phyloP scores from a whole-genome alignment of 1,140 invertebrate species.

The Leptopilina clavipes region DNA sequence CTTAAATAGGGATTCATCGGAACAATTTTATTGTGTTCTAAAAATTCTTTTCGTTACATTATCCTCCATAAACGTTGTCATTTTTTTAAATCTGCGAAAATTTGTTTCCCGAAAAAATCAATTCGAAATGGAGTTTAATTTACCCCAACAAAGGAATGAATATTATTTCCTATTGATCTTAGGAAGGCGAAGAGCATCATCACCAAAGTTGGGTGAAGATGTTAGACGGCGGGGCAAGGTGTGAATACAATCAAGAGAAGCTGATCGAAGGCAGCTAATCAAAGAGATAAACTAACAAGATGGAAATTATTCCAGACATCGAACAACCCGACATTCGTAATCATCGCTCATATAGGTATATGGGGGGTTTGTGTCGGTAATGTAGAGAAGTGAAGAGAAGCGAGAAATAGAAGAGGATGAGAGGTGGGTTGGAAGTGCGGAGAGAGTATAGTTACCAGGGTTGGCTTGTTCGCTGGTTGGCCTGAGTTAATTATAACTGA shows the following conservation, averaged over 20 bases:
- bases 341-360: conserved; percentile 20
- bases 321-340: conserved; percentile 32
- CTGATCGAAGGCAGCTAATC: conserved; percentile 32
- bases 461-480: conserved; percentile 73
- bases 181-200: not conserved
- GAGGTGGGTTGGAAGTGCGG: conserved; percentile 43
- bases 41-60: too few species aligned
- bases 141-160: too few species aligned
- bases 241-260: conserved; percentile 24
- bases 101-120: too few species aligned
- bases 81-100: too few species aligned
- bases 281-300: conserved; percentile 26
- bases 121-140: too few species aligned
- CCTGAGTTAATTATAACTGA: conserved; percentile 76
- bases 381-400: conserved; percentile 47
- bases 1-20: too few species aligned
- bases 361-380: conserved; percentile 46
- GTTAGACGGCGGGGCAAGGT: not conserved
- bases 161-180: not conserved
- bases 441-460: conserved; percentile 62
- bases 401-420: conserved; percentile 47
- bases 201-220: not conserved
- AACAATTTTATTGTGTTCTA: too few species aligned
- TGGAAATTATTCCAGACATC: conserved; percentile 34
- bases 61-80: too few species aligned